Percentiles rank a stretch among this genome's conserved stretches.
Evolutionary conservation across 2,797 vertebrate genomes (phyloP).

Genomic region (Enteromius anoplus): DNA sequence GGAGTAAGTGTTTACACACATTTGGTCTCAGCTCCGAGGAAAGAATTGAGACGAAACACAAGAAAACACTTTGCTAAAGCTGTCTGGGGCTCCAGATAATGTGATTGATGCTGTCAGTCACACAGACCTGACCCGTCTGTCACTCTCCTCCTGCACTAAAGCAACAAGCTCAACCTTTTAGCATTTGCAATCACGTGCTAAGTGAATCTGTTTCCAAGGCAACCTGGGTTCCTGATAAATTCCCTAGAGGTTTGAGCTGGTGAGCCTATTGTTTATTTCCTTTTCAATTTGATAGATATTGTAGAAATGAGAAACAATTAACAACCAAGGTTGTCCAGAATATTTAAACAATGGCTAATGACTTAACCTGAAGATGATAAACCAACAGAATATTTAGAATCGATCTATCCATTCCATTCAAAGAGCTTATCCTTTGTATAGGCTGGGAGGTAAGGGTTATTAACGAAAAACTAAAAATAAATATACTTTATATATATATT

Average conservation of each 20-base stretch:
- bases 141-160: conserved; percentile 67
- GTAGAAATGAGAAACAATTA: background rate
- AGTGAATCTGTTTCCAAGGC: conserved; percentile 83
- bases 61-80: background rate
- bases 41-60: background rate
- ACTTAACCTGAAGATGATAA: background rate
- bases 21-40: background rate
- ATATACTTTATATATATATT: no score
- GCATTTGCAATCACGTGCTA: conserved; percentile 77
- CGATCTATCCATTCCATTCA: background rate
- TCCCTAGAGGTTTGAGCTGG: conserved; percentile 68
- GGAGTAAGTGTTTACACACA: background rate
- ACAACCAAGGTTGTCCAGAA: background rate
- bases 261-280: conserved; percentile 74
- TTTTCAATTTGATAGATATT: conserved; percentile 64
- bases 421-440: background rate
- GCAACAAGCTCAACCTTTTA: conserved; percentile 78
- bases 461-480: background rate
- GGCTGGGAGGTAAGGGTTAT: background rate
- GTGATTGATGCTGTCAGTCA: conserved; percentile 14
- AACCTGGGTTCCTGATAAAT: conserved; percentile 79
- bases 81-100: background rate
- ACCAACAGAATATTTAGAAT: background rate
- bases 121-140: conserved; percentile 49
- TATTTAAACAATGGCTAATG: background rate